Percentiles rank a stretch among this genome's conserved stretches.
Conservation (phyloP, 1,140 invertebrate species). For the Platorchestia sp. region DNA sequence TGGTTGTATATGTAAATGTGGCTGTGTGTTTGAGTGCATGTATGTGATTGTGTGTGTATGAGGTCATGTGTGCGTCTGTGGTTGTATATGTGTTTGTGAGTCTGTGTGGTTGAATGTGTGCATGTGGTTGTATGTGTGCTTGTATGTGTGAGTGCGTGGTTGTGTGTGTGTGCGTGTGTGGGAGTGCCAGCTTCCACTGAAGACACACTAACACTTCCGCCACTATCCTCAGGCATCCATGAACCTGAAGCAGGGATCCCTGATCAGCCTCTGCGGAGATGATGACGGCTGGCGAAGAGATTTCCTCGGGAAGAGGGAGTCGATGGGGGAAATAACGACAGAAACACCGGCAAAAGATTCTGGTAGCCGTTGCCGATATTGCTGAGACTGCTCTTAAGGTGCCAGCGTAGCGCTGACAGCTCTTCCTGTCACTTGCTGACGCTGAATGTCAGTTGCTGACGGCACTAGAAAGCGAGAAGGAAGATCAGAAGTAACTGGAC, state of each 20-base stretch:
- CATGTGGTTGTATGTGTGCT: no score
- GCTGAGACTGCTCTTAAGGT: conserved; percentile 10
- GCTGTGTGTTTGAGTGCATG: no score
- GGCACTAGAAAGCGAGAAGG: not conserved
- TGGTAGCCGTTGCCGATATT: conserved; percentile 28
- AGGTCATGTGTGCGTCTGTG: no score
- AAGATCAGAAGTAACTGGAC: not conserved
- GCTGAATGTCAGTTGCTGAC: not conserved
- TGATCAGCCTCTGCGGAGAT: not conserved
- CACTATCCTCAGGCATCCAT: no score
- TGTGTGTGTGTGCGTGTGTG: no score
- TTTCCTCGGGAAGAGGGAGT: not conserved
- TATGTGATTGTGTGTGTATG: no score
- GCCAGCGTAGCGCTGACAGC: not conserved
- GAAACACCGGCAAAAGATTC: not conserved
- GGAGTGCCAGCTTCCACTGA: no score
- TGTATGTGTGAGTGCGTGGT: no score
- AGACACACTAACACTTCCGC: no score
- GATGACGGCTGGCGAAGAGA: not conserved
- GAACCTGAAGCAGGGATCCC: not conserved
- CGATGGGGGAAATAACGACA: not conserved
- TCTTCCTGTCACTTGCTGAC: not conserved
- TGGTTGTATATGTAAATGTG: no score
- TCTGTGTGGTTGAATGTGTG: no score
- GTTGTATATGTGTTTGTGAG: no score